These are phyloP conservation scores for Sarcophaga caerulescens DNA, from an alignment of 2,888 invertebrate species.

Conservation along the genomic window DNA sequence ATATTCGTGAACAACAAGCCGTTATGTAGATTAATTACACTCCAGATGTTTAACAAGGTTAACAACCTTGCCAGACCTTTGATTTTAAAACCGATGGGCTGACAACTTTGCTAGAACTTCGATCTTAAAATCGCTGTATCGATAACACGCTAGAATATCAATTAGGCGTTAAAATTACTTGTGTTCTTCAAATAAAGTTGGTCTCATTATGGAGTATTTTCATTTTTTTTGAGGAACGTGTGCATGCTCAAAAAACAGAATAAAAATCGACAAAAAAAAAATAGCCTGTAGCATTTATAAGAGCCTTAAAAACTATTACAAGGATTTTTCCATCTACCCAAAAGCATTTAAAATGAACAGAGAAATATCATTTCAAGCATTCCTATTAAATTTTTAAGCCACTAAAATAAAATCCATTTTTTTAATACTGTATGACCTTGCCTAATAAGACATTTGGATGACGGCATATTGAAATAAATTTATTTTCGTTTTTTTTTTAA, in stretches of 20 bases:
- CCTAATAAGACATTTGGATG: background rate
- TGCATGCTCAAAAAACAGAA: conserved; percentile 9
- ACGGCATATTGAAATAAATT: conserved; percentile 7
- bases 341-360: background rate
- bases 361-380: conserved; percentile 20
- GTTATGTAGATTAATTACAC: no score
- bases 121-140: no score
- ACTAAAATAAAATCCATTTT: background rate
- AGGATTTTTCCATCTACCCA: conserved; percentile 19
- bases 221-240: background rate
- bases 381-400: background rate
- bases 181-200: background rate
- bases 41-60: no score
- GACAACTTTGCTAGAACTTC: no score
- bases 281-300: conserved; percentile 24
- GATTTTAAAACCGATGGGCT: no score
- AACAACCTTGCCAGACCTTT: no score
- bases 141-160: no score
- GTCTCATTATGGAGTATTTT: background rate
- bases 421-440: background rate
- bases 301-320: conserved; percentile 28
- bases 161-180: no score
- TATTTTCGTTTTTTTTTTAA: background rate
- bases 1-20: no score
- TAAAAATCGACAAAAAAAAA: background rate